These are phyloP conservation scores for Echinops telfairi DNA, from an alignment of 2,113 vertebrate genomes.

Conservation along the genomic window DNA sequence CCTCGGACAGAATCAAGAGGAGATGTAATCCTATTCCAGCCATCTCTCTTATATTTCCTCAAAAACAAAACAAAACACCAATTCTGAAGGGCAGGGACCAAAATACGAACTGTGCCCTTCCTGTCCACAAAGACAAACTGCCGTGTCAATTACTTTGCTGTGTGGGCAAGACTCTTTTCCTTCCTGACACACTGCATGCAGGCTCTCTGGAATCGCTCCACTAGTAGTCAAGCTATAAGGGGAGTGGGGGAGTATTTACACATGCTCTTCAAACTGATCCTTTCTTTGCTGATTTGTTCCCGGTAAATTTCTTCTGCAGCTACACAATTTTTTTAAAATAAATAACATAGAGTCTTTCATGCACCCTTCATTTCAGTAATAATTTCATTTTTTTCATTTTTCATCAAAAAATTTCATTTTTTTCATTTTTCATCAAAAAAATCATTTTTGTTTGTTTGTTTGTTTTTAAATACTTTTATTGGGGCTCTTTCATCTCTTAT, in stretches of 20 bases:
- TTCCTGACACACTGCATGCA: background rate
- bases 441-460: no score
- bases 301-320: background rate
- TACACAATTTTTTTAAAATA: conserved; percentile 4
- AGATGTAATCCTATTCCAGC: background rate
- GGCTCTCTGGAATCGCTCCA: background rate
- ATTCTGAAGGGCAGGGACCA: conserved; percentile 8
- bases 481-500: no score
- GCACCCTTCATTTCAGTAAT: background rate
- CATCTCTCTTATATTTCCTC: background rate
- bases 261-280: background rate
- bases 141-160: background rate
- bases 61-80: conserved; percentile 41
- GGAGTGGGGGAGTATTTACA: background rate
- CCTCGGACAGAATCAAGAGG: background rate
- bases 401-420: no score
- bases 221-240: background rate
- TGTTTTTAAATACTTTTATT: no score
- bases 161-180: no score
- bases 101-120: conserved; percentile 27
- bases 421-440: no score
- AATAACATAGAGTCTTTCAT: background rate
- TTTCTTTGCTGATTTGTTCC: background rate
- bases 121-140: background rate
- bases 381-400: conserved; percentile 1